Conservation (phyloP, 2,888 invertebrate species). For the Chrysodeixis includens region DNA sequence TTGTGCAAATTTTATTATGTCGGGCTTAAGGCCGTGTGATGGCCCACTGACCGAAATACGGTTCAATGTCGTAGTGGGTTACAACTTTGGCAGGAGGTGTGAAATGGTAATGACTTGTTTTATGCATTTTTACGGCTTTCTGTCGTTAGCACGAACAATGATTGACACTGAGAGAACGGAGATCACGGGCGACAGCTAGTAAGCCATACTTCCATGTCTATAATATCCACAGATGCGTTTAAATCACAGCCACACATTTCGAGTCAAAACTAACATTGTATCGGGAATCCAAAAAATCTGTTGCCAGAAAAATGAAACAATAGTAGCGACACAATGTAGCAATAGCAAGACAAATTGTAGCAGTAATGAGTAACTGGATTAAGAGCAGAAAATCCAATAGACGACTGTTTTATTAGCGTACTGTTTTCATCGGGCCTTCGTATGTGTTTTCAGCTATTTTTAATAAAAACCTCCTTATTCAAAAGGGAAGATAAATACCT, state of each 20-base stretch:
- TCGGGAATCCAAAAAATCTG: not conserved
- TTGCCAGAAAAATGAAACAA: not conserved
- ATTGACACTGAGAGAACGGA: no score
- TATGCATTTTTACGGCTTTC: no score
- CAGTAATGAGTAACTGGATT: slow-evolving; percentile 71
- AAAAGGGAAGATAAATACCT: no score
- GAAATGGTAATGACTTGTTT: not conserved
- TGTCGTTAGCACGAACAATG: no score
- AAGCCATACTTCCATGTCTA: no score
- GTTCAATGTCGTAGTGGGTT: not conserved
- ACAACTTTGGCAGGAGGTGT: not conserved
- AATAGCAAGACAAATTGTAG: slow-evolving; percentile 53
- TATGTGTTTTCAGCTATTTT: slow-evolving; percentile 36
- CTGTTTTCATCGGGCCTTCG: slow-evolving; percentile 29
- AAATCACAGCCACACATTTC: no score
- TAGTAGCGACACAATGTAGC: slow-evolving; percentile 21
- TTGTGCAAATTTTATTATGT: slow-evolving; percentile 12
- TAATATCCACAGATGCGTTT: no score
- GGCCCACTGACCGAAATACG: not conserved
- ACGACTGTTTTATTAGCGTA: slow-evolving; percentile 55
- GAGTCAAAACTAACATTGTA: not conserved
- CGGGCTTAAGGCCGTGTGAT: not conserved
- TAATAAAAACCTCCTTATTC: slow-evolving; percentile 5
- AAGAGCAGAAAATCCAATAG: slow-evolving; percentile 62
- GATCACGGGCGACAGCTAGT: no score